Evolutionary conservation across 2,797 vertebrate species (phyloP), one percentile per base, ranked within the genome.

Genomic region (Huso huso): DNA sequence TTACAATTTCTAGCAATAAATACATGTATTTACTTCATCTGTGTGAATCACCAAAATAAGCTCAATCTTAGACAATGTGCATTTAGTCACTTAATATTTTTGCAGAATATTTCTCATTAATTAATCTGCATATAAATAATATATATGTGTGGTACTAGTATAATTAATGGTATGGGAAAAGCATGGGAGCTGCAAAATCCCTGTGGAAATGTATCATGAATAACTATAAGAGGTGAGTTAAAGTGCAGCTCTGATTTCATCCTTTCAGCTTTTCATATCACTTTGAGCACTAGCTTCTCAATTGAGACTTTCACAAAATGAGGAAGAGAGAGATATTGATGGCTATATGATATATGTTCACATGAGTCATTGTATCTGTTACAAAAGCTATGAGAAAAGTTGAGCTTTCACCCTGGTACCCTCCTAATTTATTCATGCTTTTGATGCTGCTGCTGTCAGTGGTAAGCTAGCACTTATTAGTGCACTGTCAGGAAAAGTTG

Each of bases 401-500:
- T 23, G 37, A 62, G 61, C 61, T 62, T 62, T 62, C 61, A 62
- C 18, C 61, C 8, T 1, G n/a, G 23, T 62, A 62, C 8, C 23
- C 15, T 62, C 13, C 7, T 62, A 62, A 62, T 62, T 5, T 62
- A 18, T 62, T 62, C 18, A 62, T 7, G 6, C 13, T 62, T 48
- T 62, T 37, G 9, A 62, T 62, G 61, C 37, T 6, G 7, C 48
- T 62, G 15, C 10, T 69, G 62, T 69, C 67, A 50, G 6, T 64
- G 63, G 62, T 48, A 57, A 58, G 23, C 23, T 15, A 63, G 53
- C 10, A 49, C 62, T 64, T 59, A 50, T 64, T 69, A 51, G 49
- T 48, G 62, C 62, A 37, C 49, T 69, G 62, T 51, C 49, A 60
- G 62, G 53, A 13, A n/a, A 58, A 62, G 62, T 64, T 69, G 13